phyloP scores from a whole-genome alignment of 2,113 vertebrate genomes.

The Cheilinus undulatus region DNA sequence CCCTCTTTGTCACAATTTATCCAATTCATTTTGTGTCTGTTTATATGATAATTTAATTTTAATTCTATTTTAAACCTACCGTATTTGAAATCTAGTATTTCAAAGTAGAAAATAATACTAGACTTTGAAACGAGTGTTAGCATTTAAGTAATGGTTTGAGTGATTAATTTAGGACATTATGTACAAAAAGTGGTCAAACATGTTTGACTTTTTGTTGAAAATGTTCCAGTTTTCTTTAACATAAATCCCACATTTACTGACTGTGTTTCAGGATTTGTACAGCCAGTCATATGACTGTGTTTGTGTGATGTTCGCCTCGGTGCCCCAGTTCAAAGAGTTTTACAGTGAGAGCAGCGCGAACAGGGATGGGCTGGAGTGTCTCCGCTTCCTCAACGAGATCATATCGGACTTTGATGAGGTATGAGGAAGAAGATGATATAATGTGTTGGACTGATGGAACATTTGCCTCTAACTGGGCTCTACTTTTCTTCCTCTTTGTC shows the following conservation, averaged over 20 bases:
- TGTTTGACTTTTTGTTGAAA: too few relatives aligned
- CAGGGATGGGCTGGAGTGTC: conserved; percentile 89
- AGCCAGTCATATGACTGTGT: conserved; percentile 90
- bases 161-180: too few relatives aligned
- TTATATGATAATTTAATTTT: too few relatives aligned
- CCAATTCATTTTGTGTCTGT: too few relatives aligned
- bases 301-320: conserved; percentile 92
- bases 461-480: background rate
- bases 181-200: too few relatives aligned
- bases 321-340: conserved; percentile 93
- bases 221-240: too few relatives aligned
- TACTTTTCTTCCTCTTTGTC: background rate
- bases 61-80: too few relatives aligned
- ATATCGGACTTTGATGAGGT: conserved; percentile 94
- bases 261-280: conserved; percentile 88
- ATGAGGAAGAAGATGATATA: background rate
- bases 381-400: conserved; percentile 92
- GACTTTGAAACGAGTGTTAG: too few relatives aligned
- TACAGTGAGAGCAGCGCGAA: conserved; percentile 89
- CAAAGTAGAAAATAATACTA: too few relatives aligned
- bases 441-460: background rate
- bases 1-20: too few relatives aligned
- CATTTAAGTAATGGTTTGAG: too few relatives aligned
- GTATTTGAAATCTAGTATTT: too few relatives aligned
- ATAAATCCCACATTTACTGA: background rate